Evolutionary conservation across 2,797 vertebrate species (phyloP).

Genomic region (Podarcis lilfordi): DNA sequence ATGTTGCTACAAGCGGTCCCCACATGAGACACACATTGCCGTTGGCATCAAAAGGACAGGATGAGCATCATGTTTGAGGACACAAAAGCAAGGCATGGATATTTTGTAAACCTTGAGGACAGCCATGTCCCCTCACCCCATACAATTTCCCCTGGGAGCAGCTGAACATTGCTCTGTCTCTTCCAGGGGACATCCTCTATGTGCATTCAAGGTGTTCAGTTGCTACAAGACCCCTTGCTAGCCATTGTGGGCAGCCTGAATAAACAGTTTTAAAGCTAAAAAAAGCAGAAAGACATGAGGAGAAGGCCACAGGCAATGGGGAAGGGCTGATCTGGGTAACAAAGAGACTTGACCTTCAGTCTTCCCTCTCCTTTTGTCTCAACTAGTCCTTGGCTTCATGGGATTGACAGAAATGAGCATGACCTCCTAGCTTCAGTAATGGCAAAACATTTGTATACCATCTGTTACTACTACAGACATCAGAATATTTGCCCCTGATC

Average conservation of each 20-base stretch:
- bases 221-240: too few relatives aligned
- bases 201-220: too few relatives aligned
- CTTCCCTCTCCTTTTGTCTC: neutral
- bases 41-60: neutral
- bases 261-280: too few relatives aligned
- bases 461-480: constrained; percentile 5
- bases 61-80: too few relatives aligned
- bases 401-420: neutral
- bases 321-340: neutral
- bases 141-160: too few relatives aligned
- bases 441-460: neutral
- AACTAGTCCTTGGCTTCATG: neutral
- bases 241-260: too few relatives aligned
- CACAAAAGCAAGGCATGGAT: neutral
- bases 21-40: neutral
- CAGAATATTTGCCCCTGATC: neutral
- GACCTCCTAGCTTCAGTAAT: constrained; percentile 27
- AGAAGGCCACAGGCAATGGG: too few relatives aligned
- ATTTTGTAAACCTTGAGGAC: too few relatives aligned
- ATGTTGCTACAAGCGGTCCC: neutral
- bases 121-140: too few relatives aligned
- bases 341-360: neutral
- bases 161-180: too few relatives aligned
- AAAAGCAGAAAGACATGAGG: too few relatives aligned
- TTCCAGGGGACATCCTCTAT: too few relatives aligned